Evolutionary conservation across 2,113 vertebrate species (phyloP), one percentile per base, ranked within the genome.

Genomic region (Rhizomys pruinosus): DNA sequence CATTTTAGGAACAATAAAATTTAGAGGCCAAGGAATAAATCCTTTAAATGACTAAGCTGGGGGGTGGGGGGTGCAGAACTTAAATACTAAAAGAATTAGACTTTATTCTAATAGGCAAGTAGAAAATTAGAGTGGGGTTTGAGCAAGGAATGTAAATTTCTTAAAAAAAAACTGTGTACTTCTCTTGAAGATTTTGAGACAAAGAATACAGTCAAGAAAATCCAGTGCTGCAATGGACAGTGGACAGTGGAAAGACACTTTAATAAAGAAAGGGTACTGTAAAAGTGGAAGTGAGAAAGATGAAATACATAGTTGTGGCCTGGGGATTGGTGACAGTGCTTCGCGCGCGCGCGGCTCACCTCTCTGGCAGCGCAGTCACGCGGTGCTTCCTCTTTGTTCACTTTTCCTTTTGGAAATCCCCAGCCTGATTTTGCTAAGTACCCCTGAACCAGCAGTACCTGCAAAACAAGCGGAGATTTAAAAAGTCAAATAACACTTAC

Each of bases 371-470:
- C 99, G 96, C 99, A 99, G 91, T 99, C 99, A 87, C 99, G 99
- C 72, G 99, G 99, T 27, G 99, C 99, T 92, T 99, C 99, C 78
- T 99, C 99, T 97, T 99, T 99, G 91, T 99, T 99, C 59, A 99
- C 99, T 97, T 99, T 99, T 42, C 99, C 99, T 97, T 99, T 99
- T 63, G 99, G 99, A 98, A 99, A 99, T 79, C 99, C 99, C 99
- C 99, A 99, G 69, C 99, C 99, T 90, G 99, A 99, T 96, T 99
- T 99, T 47, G 99, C 99, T 90, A 99, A 98, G 97, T 99, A 99
- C 55, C 99, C 99, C 97, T 99, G 99, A 97, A 99, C 99, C 90
- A 99, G 98, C 89, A 99, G 98, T 27, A 98, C 99, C 99, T 99
- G 95, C 2, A 96, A 97, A 97, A 52, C 55, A 86, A 98, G 22